Base-by-base conservation (phyloP, 2,113 vertebrate species). In the Trichomycterus rosablanca region DNA sequence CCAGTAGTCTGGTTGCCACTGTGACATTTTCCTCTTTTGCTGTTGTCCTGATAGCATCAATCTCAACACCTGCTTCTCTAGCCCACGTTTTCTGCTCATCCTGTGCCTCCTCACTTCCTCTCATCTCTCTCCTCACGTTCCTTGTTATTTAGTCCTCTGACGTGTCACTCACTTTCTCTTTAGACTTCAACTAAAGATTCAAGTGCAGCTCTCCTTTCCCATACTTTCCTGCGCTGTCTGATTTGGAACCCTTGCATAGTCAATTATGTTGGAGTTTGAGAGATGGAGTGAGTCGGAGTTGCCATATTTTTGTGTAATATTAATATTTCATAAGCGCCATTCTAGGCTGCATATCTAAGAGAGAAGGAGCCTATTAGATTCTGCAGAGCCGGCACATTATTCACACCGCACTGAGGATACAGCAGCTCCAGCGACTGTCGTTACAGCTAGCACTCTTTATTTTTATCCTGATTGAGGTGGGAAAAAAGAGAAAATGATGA, bases 321-420 rank as follows among this genome's bases (percentile, higher is more conserved):
- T 86, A 89, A 89, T 87, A 89, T 89, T 89, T 80, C 77, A 89
- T 87, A 83, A 85, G 84, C 58, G 42, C 83, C 83, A 83, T 87
- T 87, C 84, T 86, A 80, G 82, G 80, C 80, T 77, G 81, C 84
- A 85, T 84, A 86, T 86, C 83, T 86, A 83, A 86, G 82, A 80
- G 77, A 80, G 76, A 56, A 59, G 57, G 77, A 76, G 75, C 81
- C 82, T 85, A 83, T 87, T 86, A 86, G 81, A 72, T 70, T 73
- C 67, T 53, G 63, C 63, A 30, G 28, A 30, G 63, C 59, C 23
- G 48, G 70, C 65, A 67, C 64, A 73, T 75, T 75, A 70, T 76
- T 70, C 58, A 70, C 64, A 22, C 58, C 49, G 42, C 20, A 10
- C 63, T 7, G 32, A 69, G 63, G 57, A 70, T 65, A 53, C 63